These are phyloP conservation scores for Macrotrachela quadricornifera DNA, from an alignment of 1,140 invertebrate species.

Conservation along the genomic window DNA sequence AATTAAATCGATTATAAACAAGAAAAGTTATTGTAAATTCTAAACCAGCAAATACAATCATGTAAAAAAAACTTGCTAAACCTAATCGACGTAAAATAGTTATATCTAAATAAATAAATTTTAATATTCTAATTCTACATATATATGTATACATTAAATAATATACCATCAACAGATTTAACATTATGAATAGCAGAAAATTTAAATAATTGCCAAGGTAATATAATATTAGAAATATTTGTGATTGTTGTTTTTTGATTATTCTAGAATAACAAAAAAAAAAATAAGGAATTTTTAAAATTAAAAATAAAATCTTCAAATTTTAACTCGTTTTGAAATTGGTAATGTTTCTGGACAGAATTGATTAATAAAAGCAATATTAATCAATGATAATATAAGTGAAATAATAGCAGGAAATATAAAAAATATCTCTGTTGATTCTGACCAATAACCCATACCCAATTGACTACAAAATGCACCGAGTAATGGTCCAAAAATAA, in stretches of 20 bases:
- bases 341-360: conserved; percentile 66
- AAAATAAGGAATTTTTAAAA: neutral
- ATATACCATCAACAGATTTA: conserved; percentile 18
- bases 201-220: conserved; percentile 41
- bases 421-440: conserved; percentile 44
- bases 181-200: conserved; percentile 33
- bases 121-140: conserved; percentile 6
- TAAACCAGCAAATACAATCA: conserved; percentile 85
- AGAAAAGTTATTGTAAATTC: conserved; percentile 94
- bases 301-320: conserved; percentile 1
- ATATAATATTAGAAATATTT: conserved; percentile 52
- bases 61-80: conserved; percentile 69
- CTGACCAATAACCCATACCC: conserved; percentile 12
- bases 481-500: conserved; percentile 79
- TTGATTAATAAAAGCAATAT: conserved; percentile 53
- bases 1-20: conserved; percentile 72
- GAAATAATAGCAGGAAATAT: conserved; percentile 63
- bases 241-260: conserved; percentile 41
- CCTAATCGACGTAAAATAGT: conserved; percentile 49
- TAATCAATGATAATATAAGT: conserved; percentile 47
- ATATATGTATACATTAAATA: neutral
- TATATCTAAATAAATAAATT: conserved; percentile 10
- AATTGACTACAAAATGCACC: conserved; percentile 54
- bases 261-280: conserved; percentile 35
- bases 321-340: conserved; percentile 36